Evolutionary conservation across 1,140 invertebrate species (phyloP).

Genomic region (Drosophila miranda): DNA sequence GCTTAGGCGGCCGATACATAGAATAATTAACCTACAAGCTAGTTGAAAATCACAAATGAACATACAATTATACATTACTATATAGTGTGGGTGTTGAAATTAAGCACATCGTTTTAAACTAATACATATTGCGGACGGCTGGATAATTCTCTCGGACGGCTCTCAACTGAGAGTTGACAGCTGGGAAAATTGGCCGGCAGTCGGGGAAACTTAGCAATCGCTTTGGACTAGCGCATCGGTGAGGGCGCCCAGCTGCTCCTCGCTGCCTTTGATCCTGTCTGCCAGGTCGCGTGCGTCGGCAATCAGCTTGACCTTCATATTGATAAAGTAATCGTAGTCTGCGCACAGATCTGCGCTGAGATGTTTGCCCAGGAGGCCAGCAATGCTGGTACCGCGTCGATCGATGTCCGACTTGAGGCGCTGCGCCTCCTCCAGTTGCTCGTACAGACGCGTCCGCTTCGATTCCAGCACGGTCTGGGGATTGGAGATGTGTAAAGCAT

Average conservation of each 20-base stretch:
- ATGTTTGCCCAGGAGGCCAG: conserved; percentile 89
- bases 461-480: conserved; percentile 89
- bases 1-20: conserved; percentile 69
- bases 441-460: conserved; percentile 90
- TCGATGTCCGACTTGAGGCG: conserved; percentile 92
- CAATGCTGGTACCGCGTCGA: conserved; percentile 89
- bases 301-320: conserved; percentile 95
- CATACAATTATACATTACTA: conserved; percentile 75
- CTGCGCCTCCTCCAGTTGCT: conserved; percentile 93
- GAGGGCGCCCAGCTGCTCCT: conserved; percentile 91
- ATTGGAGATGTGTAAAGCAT: conserved; percentile 27
- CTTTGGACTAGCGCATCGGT: conserved; percentile 86
- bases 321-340: conserved; percentile 94
- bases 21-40: conserved; percentile 73
- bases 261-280: conserved; percentile 93
- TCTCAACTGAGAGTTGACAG: conserved; percentile 80
- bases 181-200: conserved; percentile 64
- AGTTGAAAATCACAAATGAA: conserved; percentile 80
- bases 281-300: conserved; percentile 93
- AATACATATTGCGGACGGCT: conserved; percentile 60
- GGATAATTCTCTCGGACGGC: conserved; percentile 68
- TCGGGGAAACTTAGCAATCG: conserved; percentile 67
- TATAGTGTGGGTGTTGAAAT: conserved; percentile 65
- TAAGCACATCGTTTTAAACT: conserved; percentile 70
- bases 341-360: conserved; percentile 89